These are phyloP conservation scores for Drosophila anomelani DNA, from an alignment of 2,888 invertebrate species.

Conservation along the genomic window DNA sequence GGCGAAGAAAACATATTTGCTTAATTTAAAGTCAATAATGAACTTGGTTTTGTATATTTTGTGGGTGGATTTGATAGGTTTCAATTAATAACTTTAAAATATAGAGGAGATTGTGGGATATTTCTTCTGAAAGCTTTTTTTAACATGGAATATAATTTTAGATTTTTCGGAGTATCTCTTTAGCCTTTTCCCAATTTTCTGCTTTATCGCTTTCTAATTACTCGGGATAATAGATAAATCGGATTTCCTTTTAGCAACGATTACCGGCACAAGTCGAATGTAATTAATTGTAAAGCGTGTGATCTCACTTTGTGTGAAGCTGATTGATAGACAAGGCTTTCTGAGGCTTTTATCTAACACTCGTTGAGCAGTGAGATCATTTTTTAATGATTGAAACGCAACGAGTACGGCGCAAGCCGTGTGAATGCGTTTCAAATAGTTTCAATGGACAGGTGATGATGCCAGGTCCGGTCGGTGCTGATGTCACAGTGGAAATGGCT, in stretches of 20 bases:
- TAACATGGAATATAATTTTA: background rate
- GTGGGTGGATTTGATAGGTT: background rate
- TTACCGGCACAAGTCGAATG: constrained; percentile 57
- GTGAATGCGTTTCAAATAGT: constrained; percentile 61
- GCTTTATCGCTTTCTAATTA: constrained; percentile 8
- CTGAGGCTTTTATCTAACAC: constrained; percentile 56
- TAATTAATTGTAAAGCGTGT: constrained; percentile 29
- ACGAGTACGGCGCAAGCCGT: constrained; percentile 50
- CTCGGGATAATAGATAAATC: constrained; percentile 6
- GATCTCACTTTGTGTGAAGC: constrained; percentile 28
- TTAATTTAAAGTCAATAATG: background rate
- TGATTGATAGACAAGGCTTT: constrained; percentile 59
- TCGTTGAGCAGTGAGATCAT: constrained; percentile 72
- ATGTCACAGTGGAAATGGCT: constrained; percentile 78
- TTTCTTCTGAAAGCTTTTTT: background rate
- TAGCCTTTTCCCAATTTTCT: background rate
- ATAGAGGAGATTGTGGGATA: background rate
- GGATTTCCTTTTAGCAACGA: constrained; percentile 32
- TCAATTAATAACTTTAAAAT: background rate
- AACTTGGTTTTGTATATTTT: background rate
- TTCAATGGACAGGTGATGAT: constrained; percentile 43
- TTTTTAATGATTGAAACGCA: constrained; percentile 55
- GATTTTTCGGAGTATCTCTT: background rate
- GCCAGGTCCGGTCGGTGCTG: constrained; percentile 54
- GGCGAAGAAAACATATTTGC: constrained; percentile 10